Evolutionary conservation across 2,797 vertebrate species (phyloP).

Genomic region (Clarias pachynema): DNA sequence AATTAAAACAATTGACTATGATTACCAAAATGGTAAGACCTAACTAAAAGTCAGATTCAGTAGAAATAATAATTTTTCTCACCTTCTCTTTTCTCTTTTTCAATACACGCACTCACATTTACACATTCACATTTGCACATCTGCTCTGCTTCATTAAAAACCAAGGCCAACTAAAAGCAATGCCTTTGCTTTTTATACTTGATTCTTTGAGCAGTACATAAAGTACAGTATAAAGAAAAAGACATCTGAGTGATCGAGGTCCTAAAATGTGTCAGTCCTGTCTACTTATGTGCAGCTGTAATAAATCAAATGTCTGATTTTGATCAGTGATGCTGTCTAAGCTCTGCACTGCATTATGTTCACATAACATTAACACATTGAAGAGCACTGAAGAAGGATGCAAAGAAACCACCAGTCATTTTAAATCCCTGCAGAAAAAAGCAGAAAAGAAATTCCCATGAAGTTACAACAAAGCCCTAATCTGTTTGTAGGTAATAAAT

Average conservation of each 20-base stretch:
- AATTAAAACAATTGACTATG: not conserved
- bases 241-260: slow-evolving; percentile 56
- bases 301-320: slow-evolving; percentile 66
- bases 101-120: slow-evolving; percentile 15
- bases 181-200: slow-evolving; percentile 56
- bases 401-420: slow-evolving; percentile 1
- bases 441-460: not conserved
- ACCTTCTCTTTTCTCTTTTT: not conserved
- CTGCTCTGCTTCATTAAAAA: slow-evolving; percentile 70
- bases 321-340: slow-evolving; percentile 55
- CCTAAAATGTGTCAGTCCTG: slow-evolving; percentile 46
- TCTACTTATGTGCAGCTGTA: slow-evolving; percentile 64
- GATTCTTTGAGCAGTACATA: slow-evolving; percentile 65
- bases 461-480: not conserved
- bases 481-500: not conserved
- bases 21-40: not conserved
- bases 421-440: slow-evolving; percentile 12
- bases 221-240: slow-evolving; percentile 47
- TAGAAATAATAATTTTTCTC: not conserved
- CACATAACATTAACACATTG: slow-evolving; percentile 39
- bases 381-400: slow-evolving; percentile 33
- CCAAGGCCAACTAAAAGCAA: slow-evolving; percentile 67
- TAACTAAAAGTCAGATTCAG: not conserved
- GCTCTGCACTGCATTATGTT: slow-evolving; percentile 58
- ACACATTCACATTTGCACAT: slow-evolving; percentile 48